phyloP scores from a whole-genome alignment of 2,888 invertebrate species.

The Diplolepis rosae region DNA sequence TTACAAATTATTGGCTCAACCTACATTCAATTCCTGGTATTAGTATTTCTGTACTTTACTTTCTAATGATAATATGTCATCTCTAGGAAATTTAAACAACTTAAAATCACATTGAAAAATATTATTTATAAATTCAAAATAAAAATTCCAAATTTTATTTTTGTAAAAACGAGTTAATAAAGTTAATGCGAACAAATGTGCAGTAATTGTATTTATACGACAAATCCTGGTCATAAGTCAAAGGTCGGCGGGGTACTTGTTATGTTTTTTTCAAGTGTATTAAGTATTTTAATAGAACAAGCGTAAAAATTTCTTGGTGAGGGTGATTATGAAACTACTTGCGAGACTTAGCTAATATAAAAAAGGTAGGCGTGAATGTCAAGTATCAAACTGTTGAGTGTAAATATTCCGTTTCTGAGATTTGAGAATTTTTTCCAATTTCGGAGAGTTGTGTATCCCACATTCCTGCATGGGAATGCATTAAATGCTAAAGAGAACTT shows the following conservation, averaged over 20 bases:
- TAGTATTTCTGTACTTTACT: conserved; percentile 1
- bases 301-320: background rate
- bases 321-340: conserved; percentile 11
- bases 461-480: conserved; percentile 47
- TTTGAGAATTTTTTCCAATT: conserved; percentile 1
- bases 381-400: background rate
- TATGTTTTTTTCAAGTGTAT: background rate
- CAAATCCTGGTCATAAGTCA: background rate
- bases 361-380: background rate
- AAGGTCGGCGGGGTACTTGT: conserved; percentile 2
- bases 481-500: conserved; percentile 39
- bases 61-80: conserved; percentile 9
- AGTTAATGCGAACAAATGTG: background rate
- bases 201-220: background rate
- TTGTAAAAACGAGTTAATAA: background rate
- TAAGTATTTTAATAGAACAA: background rate
- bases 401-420: conserved; percentile 12
- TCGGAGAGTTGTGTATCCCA: conserved; percentile 8
- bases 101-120: conserved; percentile 4
- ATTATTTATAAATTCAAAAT: background rate
- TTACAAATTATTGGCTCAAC: background rate
- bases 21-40: conserved; percentile 1
- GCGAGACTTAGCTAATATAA: background rate
- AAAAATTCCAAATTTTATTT: background rate
- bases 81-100: background rate